Evolutionary conservation across 2,113 vertebrate genomes (phyloP), one percentile per base, ranked within the genome.

Genomic region (Passerina amoena): DNA sequence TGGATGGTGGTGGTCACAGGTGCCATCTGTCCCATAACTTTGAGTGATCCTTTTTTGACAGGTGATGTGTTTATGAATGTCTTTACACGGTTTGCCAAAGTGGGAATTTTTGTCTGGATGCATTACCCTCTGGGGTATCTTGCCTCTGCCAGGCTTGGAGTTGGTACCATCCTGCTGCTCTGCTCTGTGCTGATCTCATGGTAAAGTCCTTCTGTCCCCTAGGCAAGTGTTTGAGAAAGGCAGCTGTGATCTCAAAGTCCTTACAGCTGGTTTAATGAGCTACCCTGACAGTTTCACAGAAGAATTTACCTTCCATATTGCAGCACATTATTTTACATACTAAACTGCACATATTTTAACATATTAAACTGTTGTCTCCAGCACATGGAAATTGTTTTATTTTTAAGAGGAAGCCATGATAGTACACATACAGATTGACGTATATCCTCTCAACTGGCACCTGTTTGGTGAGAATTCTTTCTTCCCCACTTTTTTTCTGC

Each of bases 261-360:
- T 51, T 51, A 51, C 11, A 45, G 23, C 28, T 68, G 69, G 48
- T 31, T 75, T 82, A 37, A 45, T 42, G 65, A 65, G 28, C 44
- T 82, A 75, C 37, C 11, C 38, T 93, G 72, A 63, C 54, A 82
- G n/a, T 23, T 93, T 90, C 77, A 85, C 64, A 35, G 45, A 89
- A 64, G 20, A 53, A 53, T 85, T 84, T 81, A 72, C 73, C 65
- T 92, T 80, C 57, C 76, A 95, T 75, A 77, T 60, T 90, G 82
- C 14, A 71, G 57, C 73, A 75, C 75, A 31, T 88, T 75, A 90
- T 93, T 93, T 90, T 66, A 59, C 75, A 81, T 68, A 37, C 8
- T 82, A 72, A 89, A 59, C 38, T 64, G 44, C 70, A 75, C 54
- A 24, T 94, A 84, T 86, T 92, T 92, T 86, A 88, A 72, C 82